Evolutionary conservation across 2,888 invertebrate genomes (phyloP).

Genomic region (Chironomus tentans): DNA sequence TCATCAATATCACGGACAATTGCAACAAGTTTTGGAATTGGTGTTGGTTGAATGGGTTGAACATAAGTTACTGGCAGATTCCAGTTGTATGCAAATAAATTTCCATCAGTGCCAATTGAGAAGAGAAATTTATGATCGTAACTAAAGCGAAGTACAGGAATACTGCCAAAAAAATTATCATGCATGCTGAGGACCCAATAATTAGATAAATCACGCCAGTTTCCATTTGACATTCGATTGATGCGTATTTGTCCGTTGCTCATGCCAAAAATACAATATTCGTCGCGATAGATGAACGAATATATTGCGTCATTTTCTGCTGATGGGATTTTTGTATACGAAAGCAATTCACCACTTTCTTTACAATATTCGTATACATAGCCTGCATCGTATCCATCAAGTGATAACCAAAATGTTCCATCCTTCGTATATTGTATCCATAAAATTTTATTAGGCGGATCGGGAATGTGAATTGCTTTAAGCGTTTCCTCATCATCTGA

Average conservation of each 20-base stretch:
- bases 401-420: constrained; percentile 51
- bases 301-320: constrained; percentile 51
- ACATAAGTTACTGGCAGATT: constrained; percentile 34
- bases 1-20: constrained; percentile 35
- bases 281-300: constrained; percentile 44
- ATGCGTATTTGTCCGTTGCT: constrained; percentile 52
- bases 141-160: constrained; percentile 55
- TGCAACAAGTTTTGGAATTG: constrained; percentile 35
- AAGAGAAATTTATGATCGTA: constrained; percentile 47
- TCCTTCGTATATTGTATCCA: constrained; percentile 47
- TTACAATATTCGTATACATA: constrained; percentile 54
- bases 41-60: neutral
- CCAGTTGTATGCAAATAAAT: constrained; percentile 61
- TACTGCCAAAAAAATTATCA: constrained; percentile 58
- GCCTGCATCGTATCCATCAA: constrained; percentile 57
- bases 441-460: constrained; percentile 49
- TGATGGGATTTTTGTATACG: constrained; percentile 44
- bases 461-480: constrained; percentile 47
- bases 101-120: constrained; percentile 64
- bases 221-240: constrained; percentile 42
- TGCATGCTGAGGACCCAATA: constrained; percentile 66
- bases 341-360: constrained; percentile 42
- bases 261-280: constrained; percentile 53
- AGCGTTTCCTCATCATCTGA: constrained; percentile 49
- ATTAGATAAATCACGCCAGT: constrained; percentile 50